Base-by-base conservation (phyloP, 2,797 vertebrate genomes). In the Smutsia temminckii region DNA sequence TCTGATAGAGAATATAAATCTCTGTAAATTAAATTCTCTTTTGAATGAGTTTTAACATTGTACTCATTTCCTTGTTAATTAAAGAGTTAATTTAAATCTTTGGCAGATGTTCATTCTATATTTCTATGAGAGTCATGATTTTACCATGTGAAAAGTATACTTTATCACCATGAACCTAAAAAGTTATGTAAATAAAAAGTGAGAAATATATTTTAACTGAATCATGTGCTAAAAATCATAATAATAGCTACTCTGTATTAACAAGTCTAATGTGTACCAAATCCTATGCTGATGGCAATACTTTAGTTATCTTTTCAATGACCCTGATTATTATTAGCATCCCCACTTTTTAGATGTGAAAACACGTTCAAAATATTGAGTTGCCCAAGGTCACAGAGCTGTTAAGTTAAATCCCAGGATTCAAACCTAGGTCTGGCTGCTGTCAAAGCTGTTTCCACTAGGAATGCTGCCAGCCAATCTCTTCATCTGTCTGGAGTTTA, bases 21-120 rank as follows among this genome's bases (percentile, higher is more conserved):
- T 79, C 81, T 85, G 14, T 37, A 72, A 57, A 53, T 87, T n/a
- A 74, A 80, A 85, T 29, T 86, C 75, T 93, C 32, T 71, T 68
- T 89, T 72, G 34, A 75, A 53, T 90, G 25, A 27, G 23, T 86
- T 92, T 89, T 85, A 89, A 49, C 14, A 85, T 34, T 66, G 91
- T 37, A 78, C 42, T 40, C 20, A 18, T 71, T 34, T 51, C 68
- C 32, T 94, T 59, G 59, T 59, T 84, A 72, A 79, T 13, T 89
- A 46, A 71, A 89, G 71, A 92, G 27, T 55, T 93, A 63, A 71
- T 85, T 85, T 72, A 92, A 89, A 79, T 79, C 27, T 85, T 93
- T 57, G 63, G 8, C 16, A 85, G 32, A 21, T 71, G 9, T 71
- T 71, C 37, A 85, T 92, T 92, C 71, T 85, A 59, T 85, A 79